Evolutionary conservation across 2,797 vertebrate species (phyloP), one percentile per base, ranked within the genome.

Genomic region (Sebastes minor): DNA sequence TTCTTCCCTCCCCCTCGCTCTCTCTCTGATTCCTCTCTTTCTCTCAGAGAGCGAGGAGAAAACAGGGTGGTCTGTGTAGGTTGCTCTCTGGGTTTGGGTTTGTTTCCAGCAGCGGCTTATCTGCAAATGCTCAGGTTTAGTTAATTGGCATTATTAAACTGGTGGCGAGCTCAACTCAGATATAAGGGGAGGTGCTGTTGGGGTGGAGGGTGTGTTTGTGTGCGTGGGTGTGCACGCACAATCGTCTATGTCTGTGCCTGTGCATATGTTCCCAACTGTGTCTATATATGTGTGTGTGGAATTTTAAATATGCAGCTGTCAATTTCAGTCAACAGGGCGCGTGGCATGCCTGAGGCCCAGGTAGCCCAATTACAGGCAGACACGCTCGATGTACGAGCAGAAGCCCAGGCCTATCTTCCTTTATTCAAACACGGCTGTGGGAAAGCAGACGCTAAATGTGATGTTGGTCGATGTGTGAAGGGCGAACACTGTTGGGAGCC

Each of bases 101-200:
- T 83, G 76, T 90, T 88, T 92, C 91, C 84, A 91, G 30, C 75
- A 72, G 71, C 7, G 14, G 88, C 87, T 92, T 93, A 94, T 93
- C 91, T 89, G 86, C 86, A 88, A 91, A 91, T 81, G 76, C 89
- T 90, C 90, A 91, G 89, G 81, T 93, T 94, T 62, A 87, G 89
- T 89, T 94, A 94, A 95, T 93, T 95, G 93, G 92, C 91, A 90
- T 92, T 91, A 93, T 94, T 95, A 93, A 92, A 89, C 85, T 77
- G 68, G 79, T 81, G 82, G 83, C 42, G 25, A 83, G 86, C 89
- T 89, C 78, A 78, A 57, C 75, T 82, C 59, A 32, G 81, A 89
- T 90, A 86, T 81, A 83, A 79, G 64, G 78, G 78, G 74, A 78
- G 83, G 72, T 62, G 64, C 56, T 67, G 68, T 62, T 16, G 3